These are phyloP conservation scores for Candoia aspera DNA, from an alignment of 2,113 vertebrate genomes.

Conservation along the genomic window DNA sequence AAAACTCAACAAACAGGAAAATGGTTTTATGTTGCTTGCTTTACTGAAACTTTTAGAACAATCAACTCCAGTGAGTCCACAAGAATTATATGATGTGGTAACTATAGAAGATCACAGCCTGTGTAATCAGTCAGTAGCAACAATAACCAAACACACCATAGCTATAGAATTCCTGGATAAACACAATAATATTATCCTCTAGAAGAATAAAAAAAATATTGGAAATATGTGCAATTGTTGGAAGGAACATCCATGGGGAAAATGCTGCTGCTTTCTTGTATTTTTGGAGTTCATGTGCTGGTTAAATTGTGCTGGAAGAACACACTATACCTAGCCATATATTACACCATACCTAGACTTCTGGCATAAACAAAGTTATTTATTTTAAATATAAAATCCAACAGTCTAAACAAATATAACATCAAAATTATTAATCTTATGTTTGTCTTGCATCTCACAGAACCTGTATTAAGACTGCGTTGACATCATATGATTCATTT, in stretches of 20 bases:
- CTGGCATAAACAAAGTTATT: neutral
- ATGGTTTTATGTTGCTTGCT: neutral
- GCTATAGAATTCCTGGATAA: neutral
- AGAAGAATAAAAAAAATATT: constrained; percentile 17
- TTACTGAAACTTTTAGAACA: neutral
- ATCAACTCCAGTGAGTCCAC: neutral
- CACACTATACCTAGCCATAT: constrained; percentile 38
- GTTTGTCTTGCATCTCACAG: neutral
- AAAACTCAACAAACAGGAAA: neutral
- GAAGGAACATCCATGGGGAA: constrained; percentile 39
- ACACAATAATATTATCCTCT: neutral
- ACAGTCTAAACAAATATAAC: neutral
- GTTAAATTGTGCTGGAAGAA: constrained; percentile 34
- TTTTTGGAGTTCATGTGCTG: constrained; percentile 7
- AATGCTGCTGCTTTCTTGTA: constrained; percentile 25
- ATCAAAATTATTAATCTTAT: neutral
- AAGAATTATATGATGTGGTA: no score
- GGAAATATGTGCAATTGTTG: constrained; percentile 38
- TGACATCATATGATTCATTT: no score
- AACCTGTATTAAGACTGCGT: neutral
- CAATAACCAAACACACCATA: neutral
- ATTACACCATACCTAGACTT: neutral
- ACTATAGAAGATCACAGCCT: neutral
- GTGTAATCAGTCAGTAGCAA: neutral
- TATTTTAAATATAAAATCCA: neutral